Conservation (phyloP, 2,888 invertebrate genomes). For the Hymenopus coronatus region DNA sequence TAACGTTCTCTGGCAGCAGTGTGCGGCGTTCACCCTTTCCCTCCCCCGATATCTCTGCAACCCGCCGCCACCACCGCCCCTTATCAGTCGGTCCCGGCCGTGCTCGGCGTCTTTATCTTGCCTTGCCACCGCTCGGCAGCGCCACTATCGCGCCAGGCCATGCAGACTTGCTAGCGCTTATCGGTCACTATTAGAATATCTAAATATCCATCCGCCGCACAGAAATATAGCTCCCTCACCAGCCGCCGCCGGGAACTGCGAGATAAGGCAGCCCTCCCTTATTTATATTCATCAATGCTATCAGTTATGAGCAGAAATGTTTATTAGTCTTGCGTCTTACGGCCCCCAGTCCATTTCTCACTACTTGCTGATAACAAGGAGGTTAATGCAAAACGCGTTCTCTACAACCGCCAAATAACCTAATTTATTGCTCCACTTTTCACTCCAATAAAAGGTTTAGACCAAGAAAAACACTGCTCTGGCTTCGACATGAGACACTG, state of each 20-base stretch:
- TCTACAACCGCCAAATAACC: not conserved
- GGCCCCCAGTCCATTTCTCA: conserved; percentile 40
- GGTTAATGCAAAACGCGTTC: not conserved
- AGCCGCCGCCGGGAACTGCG: not conserved
- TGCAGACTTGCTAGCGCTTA: conserved; percentile 37
- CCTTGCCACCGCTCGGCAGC: conserved; percentile 25
- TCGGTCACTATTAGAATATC: conserved; percentile 44
- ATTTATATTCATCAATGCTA: conserved; percentile 38
- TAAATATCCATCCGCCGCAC: conserved; percentile 42
- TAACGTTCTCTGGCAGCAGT: not conserved
- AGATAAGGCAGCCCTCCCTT: conserved; percentile 32
- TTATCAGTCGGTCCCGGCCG: not conserved
- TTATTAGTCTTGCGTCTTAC: conserved; percentile 35
- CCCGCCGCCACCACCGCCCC: conserved; percentile 9
- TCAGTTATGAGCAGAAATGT: conserved; percentile 37
- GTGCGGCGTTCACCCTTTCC: not conserved
- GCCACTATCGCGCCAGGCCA: conserved; percentile 31
- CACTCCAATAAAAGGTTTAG: not conserved
- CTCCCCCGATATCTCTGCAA: conserved; percentile 26
- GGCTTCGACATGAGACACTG: too few relatives aligned
- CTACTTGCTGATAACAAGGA: conserved; percentile 22
- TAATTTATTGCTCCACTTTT: not conserved
- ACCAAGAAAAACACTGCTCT: too few relatives aligned
- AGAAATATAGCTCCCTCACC: conserved; percentile 33
- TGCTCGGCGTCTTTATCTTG: conserved; percentile 17